These are phyloP conservation scores for Lanius collurio DNA, from an alignment of 2,113 vertebrate genomes.

Conservation along the genomic window DNA sequence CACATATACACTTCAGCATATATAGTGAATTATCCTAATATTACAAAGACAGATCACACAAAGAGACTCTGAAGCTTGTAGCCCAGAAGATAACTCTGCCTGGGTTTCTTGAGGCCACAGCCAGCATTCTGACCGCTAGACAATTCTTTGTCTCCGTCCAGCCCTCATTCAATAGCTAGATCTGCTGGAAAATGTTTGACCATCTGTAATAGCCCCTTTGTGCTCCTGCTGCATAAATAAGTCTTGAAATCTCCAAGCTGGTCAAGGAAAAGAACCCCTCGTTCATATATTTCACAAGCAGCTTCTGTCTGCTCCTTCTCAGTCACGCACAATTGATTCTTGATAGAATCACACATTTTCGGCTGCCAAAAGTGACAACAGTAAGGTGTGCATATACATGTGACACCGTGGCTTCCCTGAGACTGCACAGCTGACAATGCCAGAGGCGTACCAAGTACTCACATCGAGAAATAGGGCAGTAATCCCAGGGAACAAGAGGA, in stretches of 20 bases:
- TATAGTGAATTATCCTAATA: background rate
- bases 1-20: background rate
- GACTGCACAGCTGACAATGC: background rate
- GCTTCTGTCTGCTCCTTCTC: background rate
- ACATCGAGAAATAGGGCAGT: conserved; percentile 92
- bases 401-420: background rate
- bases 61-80: background rate
- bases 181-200: conserved; percentile 39
- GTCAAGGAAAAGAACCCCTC: conserved; percentile 21
- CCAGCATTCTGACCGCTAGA: conserved; percentile 20
- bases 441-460: conserved; percentile 67
- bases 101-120: conserved; percentile 31
- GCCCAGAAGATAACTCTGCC: conserved; percentile 3
- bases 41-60: background rate
- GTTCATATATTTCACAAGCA: conserved; percentile 36
- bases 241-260: conserved; percentile 28
- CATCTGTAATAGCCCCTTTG: conserved; percentile 38
- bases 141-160: conserved; percentile 12
- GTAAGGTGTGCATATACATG: background rate
- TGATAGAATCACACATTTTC: background rate
- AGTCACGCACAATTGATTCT: background rate
- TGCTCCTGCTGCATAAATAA: conserved; percentile 37
- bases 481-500: conserved; percentile 92
- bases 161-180: conserved; percentile 22
- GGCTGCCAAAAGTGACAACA: background rate